These are phyloP conservation scores for Lepidocyrtinus sp. DNA, from an alignment of 2,888 invertebrate genomes.

Conservation along the genomic window DNA sequence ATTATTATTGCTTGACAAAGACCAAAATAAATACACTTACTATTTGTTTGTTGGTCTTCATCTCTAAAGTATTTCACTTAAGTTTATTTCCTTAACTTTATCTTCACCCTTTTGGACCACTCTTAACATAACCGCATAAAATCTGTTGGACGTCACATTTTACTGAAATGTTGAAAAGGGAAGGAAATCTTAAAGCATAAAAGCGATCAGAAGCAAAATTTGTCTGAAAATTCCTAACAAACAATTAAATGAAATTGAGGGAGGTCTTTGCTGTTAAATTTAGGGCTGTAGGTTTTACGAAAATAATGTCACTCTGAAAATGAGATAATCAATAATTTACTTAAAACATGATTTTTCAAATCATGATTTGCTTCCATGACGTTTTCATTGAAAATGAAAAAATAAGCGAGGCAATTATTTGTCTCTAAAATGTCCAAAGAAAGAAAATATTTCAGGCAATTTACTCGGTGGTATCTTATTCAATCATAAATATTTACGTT, in stretches of 20 bases:
- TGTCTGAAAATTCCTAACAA: not conserved
- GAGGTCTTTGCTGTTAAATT: not conserved
- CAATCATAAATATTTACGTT: not conserved
- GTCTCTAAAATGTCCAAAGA: not conserved
- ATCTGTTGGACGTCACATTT: conserved; percentile 45
- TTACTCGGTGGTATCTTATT: not conserved
- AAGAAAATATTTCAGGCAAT: too few relatives aligned
- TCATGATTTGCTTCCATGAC: not conserved
- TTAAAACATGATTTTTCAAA: not conserved
- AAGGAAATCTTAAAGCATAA: too few relatives aligned
- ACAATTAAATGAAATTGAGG: not conserved
- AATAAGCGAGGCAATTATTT: too few relatives aligned
- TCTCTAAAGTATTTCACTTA: not conserved
- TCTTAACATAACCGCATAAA: conserved; percentile 48
- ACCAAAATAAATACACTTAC: not conserved
- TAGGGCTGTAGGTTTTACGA: not conserved
- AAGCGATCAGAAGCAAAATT: not conserved
- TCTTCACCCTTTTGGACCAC: conserved; percentile 11
- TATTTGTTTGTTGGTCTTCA: not conserved
- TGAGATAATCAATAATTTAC: not conserved
- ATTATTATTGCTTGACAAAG: conserved; percentile 31
- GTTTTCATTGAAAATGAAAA: not conserved
- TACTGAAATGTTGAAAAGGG: conserved; percentile 15
- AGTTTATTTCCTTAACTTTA: conserved; percentile 2
- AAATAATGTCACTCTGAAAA: too few relatives aligned